Evolutionary conservation across 2,797 vertebrate genomes (phyloP).

Genomic region (Meriones psammophilus): DNA sequence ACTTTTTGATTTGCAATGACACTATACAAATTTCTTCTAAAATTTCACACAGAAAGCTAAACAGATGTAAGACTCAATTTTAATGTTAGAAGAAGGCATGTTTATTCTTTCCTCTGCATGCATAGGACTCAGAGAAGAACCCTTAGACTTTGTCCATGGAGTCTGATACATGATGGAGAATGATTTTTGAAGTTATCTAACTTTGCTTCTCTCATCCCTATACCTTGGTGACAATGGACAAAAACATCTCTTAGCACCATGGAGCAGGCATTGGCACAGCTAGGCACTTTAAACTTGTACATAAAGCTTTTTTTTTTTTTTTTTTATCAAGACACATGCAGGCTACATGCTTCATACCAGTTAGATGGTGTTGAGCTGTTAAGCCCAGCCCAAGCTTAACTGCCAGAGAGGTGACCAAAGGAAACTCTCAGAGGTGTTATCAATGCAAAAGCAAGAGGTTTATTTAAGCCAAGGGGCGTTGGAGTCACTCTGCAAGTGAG

Average conservation of each 20-base stretch:
- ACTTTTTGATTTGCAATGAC: conserved; percentile 34
- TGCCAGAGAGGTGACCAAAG: too few relatives aligned
- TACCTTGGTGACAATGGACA: background rate
- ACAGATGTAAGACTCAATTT: conserved; percentile 23
- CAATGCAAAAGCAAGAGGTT: too few relatives aligned
- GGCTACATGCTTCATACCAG: too few relatives aligned
- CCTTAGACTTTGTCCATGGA: background rate
- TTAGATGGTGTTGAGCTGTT: too few relatives aligned
- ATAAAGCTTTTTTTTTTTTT: background rate
- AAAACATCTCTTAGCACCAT: background rate
- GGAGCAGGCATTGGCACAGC: background rate
- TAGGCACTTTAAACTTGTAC: background rate
- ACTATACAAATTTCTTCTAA: background rate
- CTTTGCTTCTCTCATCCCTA: background rate
- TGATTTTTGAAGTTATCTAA: background rate
- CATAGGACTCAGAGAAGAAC: background rate
- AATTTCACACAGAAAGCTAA: conserved; percentile 46
- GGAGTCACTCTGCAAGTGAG: too few relatives aligned
- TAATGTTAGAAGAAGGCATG: conserved; percentile 25
- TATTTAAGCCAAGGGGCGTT: too few relatives aligned
- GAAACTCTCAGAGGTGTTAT: too few relatives aligned
- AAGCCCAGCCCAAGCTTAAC: too few relatives aligned
- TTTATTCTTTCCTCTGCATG: background rate
- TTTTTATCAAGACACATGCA: background rate
- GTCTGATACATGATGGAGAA: background rate